A percentile compares a stretch with the other conserved stretches of the same genome.
phyloP scores from a whole-genome alignment of 1,140 invertebrate genomes.

The Nymphalis io region DNA sequence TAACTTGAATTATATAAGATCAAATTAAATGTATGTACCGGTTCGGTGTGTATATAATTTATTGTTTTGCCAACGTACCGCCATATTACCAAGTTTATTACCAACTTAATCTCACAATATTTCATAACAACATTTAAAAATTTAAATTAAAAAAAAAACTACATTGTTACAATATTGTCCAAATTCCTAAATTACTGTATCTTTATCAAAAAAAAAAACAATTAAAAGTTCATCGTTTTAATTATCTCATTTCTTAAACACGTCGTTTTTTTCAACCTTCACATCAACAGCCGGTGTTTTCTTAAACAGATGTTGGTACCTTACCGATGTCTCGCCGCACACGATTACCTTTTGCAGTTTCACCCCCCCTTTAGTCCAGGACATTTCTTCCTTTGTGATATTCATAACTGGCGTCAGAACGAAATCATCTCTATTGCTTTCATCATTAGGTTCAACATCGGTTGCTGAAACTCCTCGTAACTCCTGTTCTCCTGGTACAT shows the following conservation, averaged over 20 bases:
- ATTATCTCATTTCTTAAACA: slow-evolving; percentile 50
- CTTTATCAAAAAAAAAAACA: slow-evolving; percentile 9
- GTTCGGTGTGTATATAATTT: too few species aligned
- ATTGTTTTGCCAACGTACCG: too few species aligned
- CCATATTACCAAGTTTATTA: too few species aligned
- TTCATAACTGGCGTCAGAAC: slow-evolving; percentile 57
- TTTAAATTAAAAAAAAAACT: too few species aligned
- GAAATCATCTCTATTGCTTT: slow-evolving; percentile 38
- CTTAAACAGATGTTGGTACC: slow-evolving; percentile 69
- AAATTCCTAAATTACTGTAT: too few species aligned
- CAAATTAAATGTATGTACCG: too few species aligned
- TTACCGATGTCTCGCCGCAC: slow-evolving; percentile 67
- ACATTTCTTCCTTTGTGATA: slow-evolving; percentile 58
- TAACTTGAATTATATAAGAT: too few species aligned
- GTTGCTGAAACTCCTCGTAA: slow-evolving; percentile 38
- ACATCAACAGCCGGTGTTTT: slow-evolving; percentile 54
- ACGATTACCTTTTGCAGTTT: slow-evolving; percentile 63
- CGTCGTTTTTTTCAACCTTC: slow-evolving; percentile 58
- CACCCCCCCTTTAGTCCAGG: slow-evolving; percentile 58
- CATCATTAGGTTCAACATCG: not conserved
- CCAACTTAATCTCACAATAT: too few species aligned
- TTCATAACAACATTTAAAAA: too few species aligned
- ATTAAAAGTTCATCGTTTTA: not conserved
- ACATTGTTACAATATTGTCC: too few species aligned
- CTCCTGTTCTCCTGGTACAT: slow-evolving; percentile 55